phyloP scores from a whole-genome alignment of 2,113 vertebrate genomes.

The Gnathonemus echidnorhynchus region DNA sequence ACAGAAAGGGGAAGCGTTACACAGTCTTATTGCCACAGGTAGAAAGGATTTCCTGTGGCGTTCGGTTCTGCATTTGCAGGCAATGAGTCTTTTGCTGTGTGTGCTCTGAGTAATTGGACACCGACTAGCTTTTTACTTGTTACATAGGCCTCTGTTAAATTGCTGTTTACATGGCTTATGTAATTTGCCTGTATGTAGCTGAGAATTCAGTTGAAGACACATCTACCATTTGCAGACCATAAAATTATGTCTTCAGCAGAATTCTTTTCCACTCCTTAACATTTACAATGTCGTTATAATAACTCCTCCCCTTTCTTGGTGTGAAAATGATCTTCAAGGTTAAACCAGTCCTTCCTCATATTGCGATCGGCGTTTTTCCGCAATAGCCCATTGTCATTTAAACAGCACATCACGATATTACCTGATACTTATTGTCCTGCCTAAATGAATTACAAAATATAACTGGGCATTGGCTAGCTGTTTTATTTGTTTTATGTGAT shows the following conservation, averaged over 20 bases:
- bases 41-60: too few species aligned
- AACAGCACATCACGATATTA: neutral
- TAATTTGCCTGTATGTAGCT: neutral
- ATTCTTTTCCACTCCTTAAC: neutral
- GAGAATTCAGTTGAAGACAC: neutral
- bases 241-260: neutral
- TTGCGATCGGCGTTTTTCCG: neutral
- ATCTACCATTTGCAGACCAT: neutral
- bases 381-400: neutral
- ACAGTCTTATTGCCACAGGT: too few species aligned
- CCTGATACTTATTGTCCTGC: neutral
- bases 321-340: neutral
- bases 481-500: neutral
- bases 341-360: neutral
- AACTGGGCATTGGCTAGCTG: neutral
- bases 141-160: neutral
- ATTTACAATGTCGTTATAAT: neutral
- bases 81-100: too few species aligned
- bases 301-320: neutral
- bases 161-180: neutral
- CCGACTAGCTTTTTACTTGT: neutral
- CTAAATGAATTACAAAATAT: neutral
- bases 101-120: neutral
- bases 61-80: too few species aligned
- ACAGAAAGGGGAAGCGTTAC: too few species aligned